phyloP scores from a whole-genome alignment of 2,888 invertebrate genomes.

The Notodonta dromedarius region DNA sequence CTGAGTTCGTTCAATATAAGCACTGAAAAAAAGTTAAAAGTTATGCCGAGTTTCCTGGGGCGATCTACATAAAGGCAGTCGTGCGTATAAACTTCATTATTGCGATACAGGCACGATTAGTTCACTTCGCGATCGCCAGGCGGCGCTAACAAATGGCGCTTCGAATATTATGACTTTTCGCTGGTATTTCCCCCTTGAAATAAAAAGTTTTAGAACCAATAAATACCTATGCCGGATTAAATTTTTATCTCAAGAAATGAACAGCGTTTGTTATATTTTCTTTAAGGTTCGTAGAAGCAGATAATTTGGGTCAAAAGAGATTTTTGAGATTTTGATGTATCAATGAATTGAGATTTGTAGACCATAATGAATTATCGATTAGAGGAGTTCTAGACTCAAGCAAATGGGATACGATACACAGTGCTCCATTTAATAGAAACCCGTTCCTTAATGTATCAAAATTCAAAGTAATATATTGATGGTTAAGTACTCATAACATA shows the following conservation, averaged over 20 bases:
- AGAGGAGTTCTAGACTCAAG: too few species aligned
- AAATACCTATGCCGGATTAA: neutral
- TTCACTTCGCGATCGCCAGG: conserved; percentile 27
- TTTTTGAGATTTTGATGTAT: too few species aligned
- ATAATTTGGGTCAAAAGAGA: too few species aligned
- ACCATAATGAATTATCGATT: too few species aligned
- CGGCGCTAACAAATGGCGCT: conserved; percentile 22
- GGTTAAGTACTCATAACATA: too few species aligned
- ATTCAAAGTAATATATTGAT: too few species aligned
- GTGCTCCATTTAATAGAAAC: too few species aligned
- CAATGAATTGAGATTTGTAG: too few species aligned
- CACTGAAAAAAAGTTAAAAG: conserved; percentile 19
- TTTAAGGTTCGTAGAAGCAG: too few species aligned
- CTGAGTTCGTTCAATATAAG: conserved; percentile 24
- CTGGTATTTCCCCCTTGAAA: neutral
- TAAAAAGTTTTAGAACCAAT: neutral
- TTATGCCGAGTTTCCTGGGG: conserved; percentile 16
- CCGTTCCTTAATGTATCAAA: too few species aligned
- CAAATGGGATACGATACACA: too few species aligned
- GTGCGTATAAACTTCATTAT: conserved; percentile 33
- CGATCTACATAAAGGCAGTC: conserved; percentile 23
- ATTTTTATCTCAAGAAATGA: neutral
- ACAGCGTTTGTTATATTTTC: too few species aligned
- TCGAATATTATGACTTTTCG: conserved; percentile 2
- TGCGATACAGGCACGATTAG: conserved; percentile 15